These are phyloP conservation scores for Rapana venosa DNA, from an alignment of 2,888 invertebrate species.

Conservation along the genomic window DNA sequence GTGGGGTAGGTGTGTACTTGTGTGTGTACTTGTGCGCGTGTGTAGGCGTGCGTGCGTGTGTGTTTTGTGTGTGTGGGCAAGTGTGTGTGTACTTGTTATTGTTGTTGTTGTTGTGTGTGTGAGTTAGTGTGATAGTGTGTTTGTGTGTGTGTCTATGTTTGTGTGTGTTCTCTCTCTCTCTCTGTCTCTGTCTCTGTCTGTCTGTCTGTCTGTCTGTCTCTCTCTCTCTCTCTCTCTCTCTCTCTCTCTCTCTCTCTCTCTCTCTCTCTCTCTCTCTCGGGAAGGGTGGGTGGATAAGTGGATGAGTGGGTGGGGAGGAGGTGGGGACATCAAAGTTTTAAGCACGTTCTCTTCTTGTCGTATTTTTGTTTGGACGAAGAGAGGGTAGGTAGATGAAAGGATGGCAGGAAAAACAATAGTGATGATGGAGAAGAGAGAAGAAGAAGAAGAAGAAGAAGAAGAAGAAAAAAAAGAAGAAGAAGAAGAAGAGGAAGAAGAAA, in stretches of 20 bases:
- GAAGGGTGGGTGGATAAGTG: background rate
- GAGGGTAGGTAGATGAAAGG: too few relatives aligned
- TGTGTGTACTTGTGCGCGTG: too few relatives aligned
- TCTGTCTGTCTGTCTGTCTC: background rate
- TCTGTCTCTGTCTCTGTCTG: background rate
- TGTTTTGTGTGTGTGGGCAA: background rate
- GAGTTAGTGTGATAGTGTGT: background rate
- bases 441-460: conserved; percentile 18
- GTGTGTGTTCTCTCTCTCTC: background rate
- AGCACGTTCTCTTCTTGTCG: background rate
- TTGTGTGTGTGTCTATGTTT: background rate
- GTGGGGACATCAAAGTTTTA: too few relatives aligned
- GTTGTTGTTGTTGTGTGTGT: background rate
- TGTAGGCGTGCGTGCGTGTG: too few relatives aligned
- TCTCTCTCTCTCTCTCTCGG: background rate
- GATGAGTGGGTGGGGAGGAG: background rate
- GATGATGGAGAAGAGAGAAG: background rate
- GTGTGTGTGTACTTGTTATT: background rate
- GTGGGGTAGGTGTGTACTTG: too few relatives aligned
- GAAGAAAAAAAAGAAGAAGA: background rate
- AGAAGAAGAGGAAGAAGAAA: background rate
- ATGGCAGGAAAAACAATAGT: too few relatives aligned
- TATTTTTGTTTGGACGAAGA: too few relatives aligned
- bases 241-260: background rate
- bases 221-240: background rate